Evolutionary conservation across 2,888 invertebrate species (phyloP), one percentile per base, ranked within the genome.

Genomic region (Drosophila nr. perissopoda): DNA sequence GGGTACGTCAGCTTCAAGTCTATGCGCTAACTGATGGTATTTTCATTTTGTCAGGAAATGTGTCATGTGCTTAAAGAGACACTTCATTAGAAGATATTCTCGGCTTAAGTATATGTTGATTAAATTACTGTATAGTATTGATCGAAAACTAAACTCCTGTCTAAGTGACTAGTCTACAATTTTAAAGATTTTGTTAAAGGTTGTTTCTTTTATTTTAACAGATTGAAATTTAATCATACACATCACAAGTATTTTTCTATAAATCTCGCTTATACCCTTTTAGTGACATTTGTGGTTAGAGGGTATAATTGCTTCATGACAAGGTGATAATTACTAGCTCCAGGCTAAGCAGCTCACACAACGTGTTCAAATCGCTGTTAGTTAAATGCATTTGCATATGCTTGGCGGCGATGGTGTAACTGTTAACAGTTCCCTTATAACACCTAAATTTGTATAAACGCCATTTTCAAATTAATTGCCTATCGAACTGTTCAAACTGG

Each of bases 321-420:
- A 49, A 52, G 52, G 65, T 21, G 51, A 31, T 73, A 73, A 73
- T 73, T 60, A n/a, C 18, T 11, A 25, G n/a, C 45, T 40, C 31
- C 11, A 13, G 34, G 27, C 40, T 7, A 63, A 40, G 40, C 51
- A 61, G 21, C 27, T 18, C 16, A 57, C 13, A n/a, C 42, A 31
- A 36, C 33, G 36, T 57, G 29, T n/a, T 27, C n/a, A 34, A 36
- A 31, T 29, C 21, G 57, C 45, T 52, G 34, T 57, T 67, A 49
- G 48, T 31, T 29, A 52, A 45, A 63, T 36, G 21, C 13, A 49
- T 54, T 31, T 53, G 21, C 40, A 51, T 58, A 36, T 27, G 31
- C 11, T 10, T 4, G 34, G 29, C 34, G 7, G 42, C 13, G 10
- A 33, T 60, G 36, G n/a, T 45, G 56, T 45, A 25, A 56, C 40